phyloP scores from a whole-genome alignment of 2,797 vertebrate species.

The Discoglossus pictus region DNA sequence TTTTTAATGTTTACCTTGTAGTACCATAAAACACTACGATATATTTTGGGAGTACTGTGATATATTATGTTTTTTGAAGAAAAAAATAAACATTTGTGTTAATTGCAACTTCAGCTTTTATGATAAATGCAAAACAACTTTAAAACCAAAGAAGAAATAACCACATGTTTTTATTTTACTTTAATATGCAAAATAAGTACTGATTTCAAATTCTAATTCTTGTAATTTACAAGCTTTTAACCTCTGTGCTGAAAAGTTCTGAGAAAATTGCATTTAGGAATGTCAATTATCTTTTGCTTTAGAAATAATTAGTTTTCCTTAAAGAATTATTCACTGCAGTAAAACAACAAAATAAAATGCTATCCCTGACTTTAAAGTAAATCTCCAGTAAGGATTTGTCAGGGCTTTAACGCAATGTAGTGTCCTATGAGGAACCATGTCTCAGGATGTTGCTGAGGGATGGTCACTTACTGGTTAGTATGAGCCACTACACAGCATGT shows the following conservation, averaged over 20 bases:
- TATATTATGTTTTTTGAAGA: no score
- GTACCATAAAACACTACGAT: no score
- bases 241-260: slow-evolving; percentile 15
- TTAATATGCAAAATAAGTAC: slow-evolving; percentile 11
- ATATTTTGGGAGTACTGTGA: no score
- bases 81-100: not conserved
- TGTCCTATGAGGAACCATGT: no score
- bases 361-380: no score
- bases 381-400: no score
- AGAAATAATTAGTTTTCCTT: slow-evolving; percentile 41
- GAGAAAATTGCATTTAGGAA: slow-evolving; percentile 25
- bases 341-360: not conserved
- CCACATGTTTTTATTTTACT: not conserved
- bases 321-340: not conserved
- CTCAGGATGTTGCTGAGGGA: no score
- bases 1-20: no score
- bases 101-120: slow-evolving; percentile 19
- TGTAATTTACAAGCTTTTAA: slow-evolving; percentile 33
- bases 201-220: slow-evolving; percentile 32
- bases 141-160: slow-evolving; percentile 15
- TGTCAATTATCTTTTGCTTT: not conserved
- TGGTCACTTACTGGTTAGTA: no score
- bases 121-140: slow-evolving; percentile 25
- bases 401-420: no score
- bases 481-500: no score